These are phyloP conservation scores for Eptatretus atami DNA, from an alignment of 2,797 vertebrate genomes.

Conservation along the genomic window DNA sequence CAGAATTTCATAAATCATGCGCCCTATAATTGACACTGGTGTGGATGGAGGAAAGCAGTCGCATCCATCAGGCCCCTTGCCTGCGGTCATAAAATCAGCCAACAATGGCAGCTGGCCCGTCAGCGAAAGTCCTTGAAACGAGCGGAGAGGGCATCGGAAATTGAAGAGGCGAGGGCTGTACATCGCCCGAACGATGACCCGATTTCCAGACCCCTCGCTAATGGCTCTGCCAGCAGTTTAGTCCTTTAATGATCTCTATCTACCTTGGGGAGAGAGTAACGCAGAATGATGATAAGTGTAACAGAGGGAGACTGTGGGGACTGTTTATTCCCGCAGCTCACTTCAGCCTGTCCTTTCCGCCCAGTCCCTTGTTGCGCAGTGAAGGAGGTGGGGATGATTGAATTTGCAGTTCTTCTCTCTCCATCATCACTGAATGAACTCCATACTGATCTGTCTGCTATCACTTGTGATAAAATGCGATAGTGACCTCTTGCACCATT, in stretches of 20 bases:
- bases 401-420: conserved; percentile 2
- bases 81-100: conserved; percentile 5
- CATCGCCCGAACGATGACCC: conserved; percentile 1
- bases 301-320: background rate
- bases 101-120: conserved; percentile 3
- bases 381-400: conserved; percentile 5
- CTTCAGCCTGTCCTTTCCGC: conserved; percentile 3
- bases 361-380: background rate
- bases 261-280: background rate
- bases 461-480: conserved; percentile 2
- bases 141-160: conserved; percentile 1
- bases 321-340: conserved; percentile 2
- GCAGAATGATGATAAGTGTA: background rate
- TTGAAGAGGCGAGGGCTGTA: background rate
- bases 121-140: conserved; percentile 5
- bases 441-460: conserved; percentile 5
- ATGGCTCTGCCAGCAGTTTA: background rate
- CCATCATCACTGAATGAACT: conserved; percentile 6
- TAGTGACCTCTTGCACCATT: background rate
- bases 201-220: too few species aligned
- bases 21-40: conserved; percentile 1
- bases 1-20: conserved; percentile 4
- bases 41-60: conserved; percentile 6
- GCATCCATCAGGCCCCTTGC: conserved; percentile 2
- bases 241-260: background rate